These are phyloP conservation scores for Hydractinia symbiolongicarpus DNA, from an alignment of 30 jellyfish, hydroid and myxozoan species.

Conservation along the genomic window DNA sequence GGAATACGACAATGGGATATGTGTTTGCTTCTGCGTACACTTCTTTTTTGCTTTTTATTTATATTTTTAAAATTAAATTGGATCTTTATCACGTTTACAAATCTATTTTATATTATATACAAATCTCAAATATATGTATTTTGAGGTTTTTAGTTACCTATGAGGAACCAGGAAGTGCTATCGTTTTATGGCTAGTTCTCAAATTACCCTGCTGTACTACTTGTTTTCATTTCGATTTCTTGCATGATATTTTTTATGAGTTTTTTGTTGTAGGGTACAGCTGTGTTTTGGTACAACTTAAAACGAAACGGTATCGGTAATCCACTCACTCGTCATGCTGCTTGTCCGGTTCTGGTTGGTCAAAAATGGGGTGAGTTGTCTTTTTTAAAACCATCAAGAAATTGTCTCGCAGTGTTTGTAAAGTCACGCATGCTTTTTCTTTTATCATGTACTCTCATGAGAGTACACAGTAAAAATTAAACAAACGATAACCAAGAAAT, in stretches of 20 bases:
- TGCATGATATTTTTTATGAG: neutral
- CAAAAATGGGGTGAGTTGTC: conserved; percentile 85
- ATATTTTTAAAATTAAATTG: no score
- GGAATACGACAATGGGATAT: no score
- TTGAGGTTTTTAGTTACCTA: no score
- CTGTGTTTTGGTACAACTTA: conserved; percentile 85
- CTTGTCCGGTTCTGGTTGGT: conserved; percentile 96
- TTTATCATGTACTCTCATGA: neutral
- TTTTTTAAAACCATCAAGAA: neutral
- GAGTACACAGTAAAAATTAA: neutral
- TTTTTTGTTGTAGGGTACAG: conserved; percentile 66
- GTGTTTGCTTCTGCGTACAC: no score
- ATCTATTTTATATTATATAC: no score
- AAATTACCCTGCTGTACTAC: no score
- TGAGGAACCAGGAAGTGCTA: no score
- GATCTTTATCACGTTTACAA: no score
- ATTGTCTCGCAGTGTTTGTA: neutral
- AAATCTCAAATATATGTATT: no score
- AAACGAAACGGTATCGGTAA: conserved; percentile 77
- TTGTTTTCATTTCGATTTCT: neutral
- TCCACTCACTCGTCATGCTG: conserved; percentile 84
- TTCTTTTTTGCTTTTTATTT: no score
- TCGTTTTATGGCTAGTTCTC: no score
- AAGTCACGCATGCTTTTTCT: neutral
- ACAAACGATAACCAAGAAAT: neutral